Conservation (phyloP, 2,888 invertebrate genomes). For the Acheta domesticus region DNA sequence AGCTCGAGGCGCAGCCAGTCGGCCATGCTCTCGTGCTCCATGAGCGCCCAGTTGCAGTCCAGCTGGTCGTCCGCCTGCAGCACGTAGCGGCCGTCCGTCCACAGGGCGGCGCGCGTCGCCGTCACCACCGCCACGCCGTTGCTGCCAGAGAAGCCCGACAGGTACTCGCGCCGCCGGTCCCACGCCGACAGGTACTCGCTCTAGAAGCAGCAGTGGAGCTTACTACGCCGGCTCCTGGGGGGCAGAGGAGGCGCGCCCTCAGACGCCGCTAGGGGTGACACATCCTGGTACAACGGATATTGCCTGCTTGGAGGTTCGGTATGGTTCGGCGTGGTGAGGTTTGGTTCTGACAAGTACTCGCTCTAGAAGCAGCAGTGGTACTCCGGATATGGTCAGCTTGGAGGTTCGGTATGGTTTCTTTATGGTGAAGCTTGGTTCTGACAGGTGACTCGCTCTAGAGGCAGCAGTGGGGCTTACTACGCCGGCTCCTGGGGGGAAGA, state of each 20-base stretch:
- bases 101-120: conserved; percentile 66
- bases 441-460: too few relatives aligned
- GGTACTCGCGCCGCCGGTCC: conserved; percentile 72
- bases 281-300: too few relatives aligned
- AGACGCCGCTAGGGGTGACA: neutral
- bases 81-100: conserved; percentile 89
- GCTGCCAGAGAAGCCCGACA: conserved; percentile 78
- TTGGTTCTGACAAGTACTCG: too few relatives aligned
- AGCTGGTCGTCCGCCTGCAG: conserved; percentile 81
- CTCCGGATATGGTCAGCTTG: too few relatives aligned
- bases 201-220: conserved; percentile 47
- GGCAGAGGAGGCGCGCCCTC: neutral
- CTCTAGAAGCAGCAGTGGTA: too few relatives aligned
- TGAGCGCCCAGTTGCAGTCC: conserved; percentile 74
- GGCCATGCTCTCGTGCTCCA: conserved; percentile 19
- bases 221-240: conserved; percentile 2
- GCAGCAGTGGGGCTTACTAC: too few relatives aligned
- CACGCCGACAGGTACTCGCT: conserved; percentile 73
- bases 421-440: too few relatives aligned
- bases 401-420: too few relatives aligned
- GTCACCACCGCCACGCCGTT: conserved; percentile 71
- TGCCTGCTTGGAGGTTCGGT: too few relatives aligned
- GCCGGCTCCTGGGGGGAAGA: too few relatives aligned
- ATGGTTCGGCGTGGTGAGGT: too few relatives aligned
- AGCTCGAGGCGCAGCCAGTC: conserved; percentile 62